Evolutionary conservation across 1,140 invertebrate genomes (phyloP).

Genomic region (Pseudomyrmex pallidus): DNA sequence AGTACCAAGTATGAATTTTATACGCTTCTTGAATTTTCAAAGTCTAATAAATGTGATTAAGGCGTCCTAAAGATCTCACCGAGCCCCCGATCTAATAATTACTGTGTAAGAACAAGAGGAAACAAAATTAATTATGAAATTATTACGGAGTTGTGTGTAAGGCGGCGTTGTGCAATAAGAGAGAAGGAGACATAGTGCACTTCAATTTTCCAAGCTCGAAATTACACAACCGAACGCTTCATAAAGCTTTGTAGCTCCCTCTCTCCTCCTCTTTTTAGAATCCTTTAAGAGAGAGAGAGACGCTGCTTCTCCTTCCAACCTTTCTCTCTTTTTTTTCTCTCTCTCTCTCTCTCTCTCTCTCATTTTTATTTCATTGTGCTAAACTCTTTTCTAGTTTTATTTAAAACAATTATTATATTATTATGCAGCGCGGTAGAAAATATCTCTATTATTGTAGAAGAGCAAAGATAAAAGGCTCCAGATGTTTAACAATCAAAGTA

Average conservation of each 20-base stretch:
- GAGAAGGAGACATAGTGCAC: conserved; percentile 49
- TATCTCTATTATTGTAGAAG: no score
- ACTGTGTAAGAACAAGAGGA: conserved; percentile 43
- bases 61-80: conserved; percentile 51
- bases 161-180: conserved; percentile 7
- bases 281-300: conserved; percentile 10
- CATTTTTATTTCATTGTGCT: conserved; percentile 2
- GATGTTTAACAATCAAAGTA: no score
- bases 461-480: no score
- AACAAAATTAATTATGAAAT: conserved; percentile 60
- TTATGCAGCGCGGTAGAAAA: no score
- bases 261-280: no score
- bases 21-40: conserved; percentile 55
- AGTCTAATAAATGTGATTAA: conserved; percentile 58
- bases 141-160: conserved; percentile 44
- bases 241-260: background rate
- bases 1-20: conserved; percentile 58
- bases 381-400: background rate
- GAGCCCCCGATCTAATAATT: conserved; percentile 49
- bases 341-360: background rate
- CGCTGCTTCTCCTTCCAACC: no score
- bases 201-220: conserved; percentile 42
- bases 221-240: conserved; percentile 32
- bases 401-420: background rate
- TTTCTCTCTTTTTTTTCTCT: background rate